Evolutionary conservation across 2,113 vertebrate genomes (phyloP).

Genomic region (Ameiurus melas): DNA sequence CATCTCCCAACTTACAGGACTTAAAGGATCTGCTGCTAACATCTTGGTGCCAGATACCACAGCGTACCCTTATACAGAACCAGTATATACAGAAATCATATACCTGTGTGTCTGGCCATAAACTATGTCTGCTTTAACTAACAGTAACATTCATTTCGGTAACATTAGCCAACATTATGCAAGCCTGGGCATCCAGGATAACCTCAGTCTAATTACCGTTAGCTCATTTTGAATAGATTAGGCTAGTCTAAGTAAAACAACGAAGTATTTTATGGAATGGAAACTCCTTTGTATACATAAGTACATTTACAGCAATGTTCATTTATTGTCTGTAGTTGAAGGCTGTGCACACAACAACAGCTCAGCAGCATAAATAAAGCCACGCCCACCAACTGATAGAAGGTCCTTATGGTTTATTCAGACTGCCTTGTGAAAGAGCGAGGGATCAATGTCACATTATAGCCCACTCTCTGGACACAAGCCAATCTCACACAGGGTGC

Average conservation of each 20-base stretch:
- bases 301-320: not conserved
- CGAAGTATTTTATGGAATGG: not conserved
- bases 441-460: slow-evolving; percentile 49
- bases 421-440: slow-evolving; percentile 50
- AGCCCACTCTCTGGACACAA: slow-evolving; percentile 36
- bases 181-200: not conserved
- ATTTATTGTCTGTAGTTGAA: not conserved
- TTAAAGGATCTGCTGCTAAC: too few relatives aligned
- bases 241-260: not conserved
- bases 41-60: too few relatives aligned
- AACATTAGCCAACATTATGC: not conserved
- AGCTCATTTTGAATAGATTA: not conserved
- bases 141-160: not conserved
- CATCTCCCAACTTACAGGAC: too few relatives aligned
- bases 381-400: slow-evolving; percentile 55
- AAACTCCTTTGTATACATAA: not conserved
- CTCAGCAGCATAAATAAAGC: not conserved
- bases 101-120: not conserved
- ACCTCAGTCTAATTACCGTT: not conserved
- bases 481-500: slow-evolving; percentile 6
- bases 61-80: too few relatives aligned
- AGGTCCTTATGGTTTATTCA: slow-evolving; percentile 60
- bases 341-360: slow-evolving; percentile 41
- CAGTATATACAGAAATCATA: too few relatives aligned
- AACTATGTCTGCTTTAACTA: not conserved